Evolutionary conservation across 2,888 invertebrate species (phyloP).

Genomic region (Lasioglossum villosulum): DNA sequence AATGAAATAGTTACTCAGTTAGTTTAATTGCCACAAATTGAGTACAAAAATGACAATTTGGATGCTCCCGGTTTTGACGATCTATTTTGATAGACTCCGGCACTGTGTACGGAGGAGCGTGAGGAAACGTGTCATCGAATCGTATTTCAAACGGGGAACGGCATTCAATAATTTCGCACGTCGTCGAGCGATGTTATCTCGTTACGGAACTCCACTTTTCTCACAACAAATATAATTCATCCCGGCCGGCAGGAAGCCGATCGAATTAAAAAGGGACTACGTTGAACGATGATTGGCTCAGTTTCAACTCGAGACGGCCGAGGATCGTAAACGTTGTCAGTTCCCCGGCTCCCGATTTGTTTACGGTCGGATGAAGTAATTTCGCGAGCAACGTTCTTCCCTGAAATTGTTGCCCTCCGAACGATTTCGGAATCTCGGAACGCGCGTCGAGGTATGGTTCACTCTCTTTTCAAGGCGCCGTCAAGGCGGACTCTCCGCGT

Average conservation of each 20-base stretch:
- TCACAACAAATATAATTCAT: constrained; percentile 7
- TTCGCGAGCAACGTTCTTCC: constrained; percentile 1
- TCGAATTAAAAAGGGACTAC: constrained; percentile 1
- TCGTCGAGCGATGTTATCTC: not conserved
- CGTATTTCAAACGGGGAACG: not conserved
- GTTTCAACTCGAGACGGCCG: not conserved
- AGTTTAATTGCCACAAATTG: no score
- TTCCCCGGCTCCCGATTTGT: constrained; percentile 8
- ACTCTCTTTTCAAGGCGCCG: not conserved
- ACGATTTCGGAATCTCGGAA: constrained; percentile 14
- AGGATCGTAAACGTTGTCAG: constrained; percentile 8
- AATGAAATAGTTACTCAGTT: no score
- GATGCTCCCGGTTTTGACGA: no score
- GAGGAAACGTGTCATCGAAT: not conserved
- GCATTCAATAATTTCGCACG: not conserved
- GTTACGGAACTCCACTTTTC: not conserved
- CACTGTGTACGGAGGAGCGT: no score
- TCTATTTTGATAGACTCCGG: no score
- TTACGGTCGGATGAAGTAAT: constrained; percentile 19
- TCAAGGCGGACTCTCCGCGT: not conserved
- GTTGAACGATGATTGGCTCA: constrained; percentile 5
- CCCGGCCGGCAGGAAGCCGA: not conserved
- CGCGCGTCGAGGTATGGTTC: not conserved
- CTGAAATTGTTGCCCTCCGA: constrained; percentile 1
- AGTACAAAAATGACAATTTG: no score